Evolutionary conservation across 35 echinoderm and acorn worm genomes (phyloP), one percentile per base, ranked within the genome.

Genomic region (Lytechinus variegatus): DNA sequence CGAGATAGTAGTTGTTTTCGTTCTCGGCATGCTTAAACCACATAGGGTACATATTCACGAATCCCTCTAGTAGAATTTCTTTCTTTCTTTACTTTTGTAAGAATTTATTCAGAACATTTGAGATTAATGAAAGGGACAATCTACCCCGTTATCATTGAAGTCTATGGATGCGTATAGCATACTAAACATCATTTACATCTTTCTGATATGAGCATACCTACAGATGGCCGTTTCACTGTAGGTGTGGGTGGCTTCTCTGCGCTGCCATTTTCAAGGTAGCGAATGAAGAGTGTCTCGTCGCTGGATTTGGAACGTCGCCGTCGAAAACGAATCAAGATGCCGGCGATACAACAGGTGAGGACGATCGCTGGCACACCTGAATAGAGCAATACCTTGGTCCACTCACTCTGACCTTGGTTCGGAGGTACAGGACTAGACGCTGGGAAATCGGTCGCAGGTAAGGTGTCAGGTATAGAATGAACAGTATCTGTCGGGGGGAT

Each of bases 261-360:
- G 28, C 28, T 54, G 3, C 53, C 53, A 10, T 93, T 54, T 3
- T 93, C 92, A 11, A 54, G 92, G 53, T 93, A 93, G 52, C 92
- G 92, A 57, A 93, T 93, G 27, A 93, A 93, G 11, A 55, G 92
- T 5, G 92, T 93, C 92, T 93, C 53, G 27, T 93, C 92, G 54
- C 92, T 55, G 11, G 92, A 11, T 54, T 93, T 57, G n/a, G 92
- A 54, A 13, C 92, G 52, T 4, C n/a, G 53, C 2, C 54, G 52
- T 53, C 92, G 92, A 55, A 93, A 28, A 5, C 54, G 28, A 54
- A 93, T 24, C 29, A 93, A 10, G 92, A 57, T 27, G 27, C 3
- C 52, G 53, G 53, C 92, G 10, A 93, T 54, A 54, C 28, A 57
- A 24, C 92, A 93, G 14, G 92, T 24, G 11, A 93, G 92, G 21